A percentile compares a stretch with the other conserved stretches of the same genome.
phyloP scores from a whole-genome alignment of 2,797 vertebrate species.

The Melanogrammus aeglefinus region DNA sequence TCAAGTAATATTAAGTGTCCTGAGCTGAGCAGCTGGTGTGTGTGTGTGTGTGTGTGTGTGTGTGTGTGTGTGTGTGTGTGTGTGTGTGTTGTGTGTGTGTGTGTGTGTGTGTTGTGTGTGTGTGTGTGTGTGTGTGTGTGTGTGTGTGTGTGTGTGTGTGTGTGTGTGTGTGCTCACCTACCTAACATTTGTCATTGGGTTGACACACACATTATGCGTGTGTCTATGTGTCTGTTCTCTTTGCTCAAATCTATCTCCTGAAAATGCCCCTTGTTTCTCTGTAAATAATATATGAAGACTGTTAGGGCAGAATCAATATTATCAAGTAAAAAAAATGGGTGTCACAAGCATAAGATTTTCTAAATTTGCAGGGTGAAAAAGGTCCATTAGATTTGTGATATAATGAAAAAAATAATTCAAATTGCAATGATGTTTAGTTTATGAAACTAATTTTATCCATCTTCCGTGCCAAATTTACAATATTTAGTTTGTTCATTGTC shows the following conservation, averaged over 20 bases:
- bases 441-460: background rate
- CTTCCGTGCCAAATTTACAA: background rate
- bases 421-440: background rate
- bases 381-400: background rate
- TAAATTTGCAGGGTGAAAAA: background rate
- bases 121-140: no score
- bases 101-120: background rate
- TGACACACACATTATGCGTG: background rate
- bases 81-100: background rate
- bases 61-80: slow-evolving; percentile 3
- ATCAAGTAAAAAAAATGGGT: background rate
- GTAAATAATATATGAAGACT: background rate
- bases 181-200: background rate
- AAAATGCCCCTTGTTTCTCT: background rate
- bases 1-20: background rate
- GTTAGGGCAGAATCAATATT: background rate
- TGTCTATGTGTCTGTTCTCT: background rate
- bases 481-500: background rate
- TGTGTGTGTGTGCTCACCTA: background rate
- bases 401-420: background rate
- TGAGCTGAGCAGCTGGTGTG: background rate
- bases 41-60: slow-evolving; percentile 1
- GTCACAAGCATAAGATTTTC: no score
- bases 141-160: no score
- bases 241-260: background rate